These are phyloP conservation scores for Anthoscopus minutus DNA, from an alignment of 2,113 vertebrate species.

Conservation along the genomic window DNA sequence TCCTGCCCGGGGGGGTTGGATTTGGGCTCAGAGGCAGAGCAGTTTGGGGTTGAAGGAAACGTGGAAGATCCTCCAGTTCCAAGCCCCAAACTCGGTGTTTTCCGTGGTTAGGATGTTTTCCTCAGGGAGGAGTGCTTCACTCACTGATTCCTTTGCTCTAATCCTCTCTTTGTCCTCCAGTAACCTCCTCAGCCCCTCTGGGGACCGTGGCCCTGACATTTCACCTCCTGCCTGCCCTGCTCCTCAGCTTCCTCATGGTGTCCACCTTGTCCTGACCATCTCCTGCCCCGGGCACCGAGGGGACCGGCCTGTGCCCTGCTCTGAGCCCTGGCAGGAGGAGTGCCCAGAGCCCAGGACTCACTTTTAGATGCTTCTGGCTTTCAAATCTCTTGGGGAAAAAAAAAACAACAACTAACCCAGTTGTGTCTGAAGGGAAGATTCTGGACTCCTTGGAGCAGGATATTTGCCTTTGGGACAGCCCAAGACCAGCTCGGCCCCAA, in stretches of 20 bases:
- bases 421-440: neutral
- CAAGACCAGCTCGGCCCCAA: neutral
- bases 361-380: neutral
- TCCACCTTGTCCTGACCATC: neutral
- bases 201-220: neutral
- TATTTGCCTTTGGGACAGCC: neutral
- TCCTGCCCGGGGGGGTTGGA: neutral
- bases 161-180: neutral
- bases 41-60: neutral
- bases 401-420: too few relatives aligned
- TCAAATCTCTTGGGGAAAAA: neutral
- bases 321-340: neutral
- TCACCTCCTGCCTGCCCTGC: slow-evolving; percentile 24
- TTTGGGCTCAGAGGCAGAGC: neutral
- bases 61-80: neutral
- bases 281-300: neutral
- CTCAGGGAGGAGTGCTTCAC: rapidly evolving
- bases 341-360: neutral
- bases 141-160: neutral
- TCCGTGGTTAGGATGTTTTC: rapidly evolving
- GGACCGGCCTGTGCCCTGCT: neutral
- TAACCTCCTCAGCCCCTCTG: neutral
- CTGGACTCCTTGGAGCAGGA: neutral
- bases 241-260: neutral
- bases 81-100: neutral